These are phyloP conservation scores for Perizoma flavofasciatum DNA, from an alignment of 2,888 invertebrate species.

Conservation along the genomic window DNA sequence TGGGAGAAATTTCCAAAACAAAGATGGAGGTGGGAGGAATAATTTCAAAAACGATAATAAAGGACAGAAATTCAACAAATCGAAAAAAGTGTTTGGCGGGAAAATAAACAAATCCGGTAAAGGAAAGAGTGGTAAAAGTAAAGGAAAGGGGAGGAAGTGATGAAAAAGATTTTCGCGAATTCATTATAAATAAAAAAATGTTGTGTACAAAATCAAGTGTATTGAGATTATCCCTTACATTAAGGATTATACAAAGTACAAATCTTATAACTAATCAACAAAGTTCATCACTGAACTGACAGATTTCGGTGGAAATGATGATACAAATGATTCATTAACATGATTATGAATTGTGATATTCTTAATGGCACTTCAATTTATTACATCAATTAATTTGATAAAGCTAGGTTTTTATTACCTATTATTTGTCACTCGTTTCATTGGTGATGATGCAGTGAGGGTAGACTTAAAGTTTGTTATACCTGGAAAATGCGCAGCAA, in stretches of 20 bases:
- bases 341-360: no score
- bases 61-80: slow-evolving; percentile 44
- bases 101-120: slow-evolving; percentile 65
- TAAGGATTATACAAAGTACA: slow-evolving; percentile 24
- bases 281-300: slow-evolving; percentile 15
- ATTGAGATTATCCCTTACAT: slow-evolving; percentile 22
- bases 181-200: slow-evolving; percentile 21
- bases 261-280: slow-evolving; percentile 31
- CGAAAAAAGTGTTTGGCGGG: slow-evolving; percentile 69
- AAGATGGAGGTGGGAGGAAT: slow-evolving; percentile 35
- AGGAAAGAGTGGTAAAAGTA: slow-evolving; percentile 48
- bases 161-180: slow-evolving; percentile 24
- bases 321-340: not conserved
- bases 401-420: no score
- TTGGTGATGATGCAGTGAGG: no score
- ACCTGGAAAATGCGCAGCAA: no score
- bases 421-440: no score
- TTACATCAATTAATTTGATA: no score
- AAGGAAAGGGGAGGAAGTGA: slow-evolving; percentile 57
- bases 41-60: slow-evolving; percentile 41
- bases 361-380: no score
- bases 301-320: slow-evolving; percentile 27
- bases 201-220: slow-evolving; percentile 31
- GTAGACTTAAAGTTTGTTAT: no score
- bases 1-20: slow-evolving; percentile 43